Base-by-base conservation (phyloP, 1,140 invertebrate species). In the Drosophila arizonae region DNA sequence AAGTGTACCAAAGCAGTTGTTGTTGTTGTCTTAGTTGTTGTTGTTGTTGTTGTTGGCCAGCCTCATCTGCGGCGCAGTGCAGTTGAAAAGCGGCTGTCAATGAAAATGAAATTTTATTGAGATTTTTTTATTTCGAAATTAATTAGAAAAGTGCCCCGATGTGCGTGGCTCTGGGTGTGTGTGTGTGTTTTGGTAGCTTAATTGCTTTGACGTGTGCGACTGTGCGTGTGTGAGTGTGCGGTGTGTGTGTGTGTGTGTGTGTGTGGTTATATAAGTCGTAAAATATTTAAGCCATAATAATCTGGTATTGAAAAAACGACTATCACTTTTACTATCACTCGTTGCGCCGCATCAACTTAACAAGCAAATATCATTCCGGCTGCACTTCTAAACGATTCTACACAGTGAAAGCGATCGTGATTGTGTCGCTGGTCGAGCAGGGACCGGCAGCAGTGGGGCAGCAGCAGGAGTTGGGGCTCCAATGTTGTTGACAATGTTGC, bases 81-180 rank as follows among this genome's bases (percentile, higher is more conserved):
- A 87, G 84, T 82, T 86, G 84, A 87, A 88, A 88, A 88, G 84
- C 80, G 84, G 70, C 79, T 88, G 84, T 88, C 84, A 88, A 88
- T 88, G 84, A 88, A 88, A 88, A 88, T 88, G 85, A 88, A 88
- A 80, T 88, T 88, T 88, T 88, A 88, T 88, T 88, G 79, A 88
- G 84, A 84, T 88, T 88, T 88, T 63, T 72, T 63, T 68, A 66
- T 66, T 79, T 66, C 62, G 72, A 88, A 82, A 84, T 87, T 87
- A 87, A 88, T 87, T 87, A 87, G 84, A 87, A 87, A 87, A 87
- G 79, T 77, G 84, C 72, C 76, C 36, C 36, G 36, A 39, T 39
- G 36, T 58, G 70, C 15, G 41, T 66, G 45, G 36, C 36, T 17
- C n/a, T 45, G 21, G 51, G 55, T 68, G 71, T 81, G 67, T 79